Percentiles rank a stretch among this genome's conserved stretches.
Evolutionary conservation across 2,113 vertebrate genomes (phyloP).

Genomic region (Fulmarus glacialis): DNA sequence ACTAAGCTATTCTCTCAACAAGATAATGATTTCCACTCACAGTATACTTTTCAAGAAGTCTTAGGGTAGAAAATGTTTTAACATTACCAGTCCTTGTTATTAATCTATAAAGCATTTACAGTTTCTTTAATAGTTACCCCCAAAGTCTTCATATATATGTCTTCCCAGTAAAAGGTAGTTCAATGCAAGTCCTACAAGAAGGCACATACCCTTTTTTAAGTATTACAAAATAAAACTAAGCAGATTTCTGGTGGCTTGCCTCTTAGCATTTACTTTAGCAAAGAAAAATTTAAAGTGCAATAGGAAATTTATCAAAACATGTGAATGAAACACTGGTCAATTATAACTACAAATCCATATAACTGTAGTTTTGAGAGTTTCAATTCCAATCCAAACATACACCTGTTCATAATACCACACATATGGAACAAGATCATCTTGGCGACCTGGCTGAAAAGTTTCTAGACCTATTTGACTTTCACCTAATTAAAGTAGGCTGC

Average conservation of each 20-base stretch:
- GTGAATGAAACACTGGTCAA: background rate
- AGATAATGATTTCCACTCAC: background rate
- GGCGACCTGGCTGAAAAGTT: background rate
- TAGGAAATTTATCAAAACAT: background rate
- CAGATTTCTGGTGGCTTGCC: background rate
- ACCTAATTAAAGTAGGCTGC: background rate
- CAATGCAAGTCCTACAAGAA: background rate
- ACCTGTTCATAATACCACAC: background rate
- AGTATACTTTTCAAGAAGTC: background rate
- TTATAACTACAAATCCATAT: background rate
- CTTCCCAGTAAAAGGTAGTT: background rate
- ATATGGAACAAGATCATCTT: background rate
- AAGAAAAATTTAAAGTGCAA: background rate
- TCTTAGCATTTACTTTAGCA: background rate
- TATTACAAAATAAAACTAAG: background rate
- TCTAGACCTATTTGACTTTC: background rate
- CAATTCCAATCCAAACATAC: background rate
- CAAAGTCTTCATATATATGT: background rate
- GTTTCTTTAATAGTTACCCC: background rate
- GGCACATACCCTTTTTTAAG: background rate
- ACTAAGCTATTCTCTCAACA: background rate
- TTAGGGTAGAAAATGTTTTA: background rate
- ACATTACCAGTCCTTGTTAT: background rate
- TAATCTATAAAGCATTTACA: background rate
- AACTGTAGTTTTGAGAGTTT: background rate